Conservation (phyloP, 2,888 invertebrate genomes). For the Spialia ferax region DNA sequence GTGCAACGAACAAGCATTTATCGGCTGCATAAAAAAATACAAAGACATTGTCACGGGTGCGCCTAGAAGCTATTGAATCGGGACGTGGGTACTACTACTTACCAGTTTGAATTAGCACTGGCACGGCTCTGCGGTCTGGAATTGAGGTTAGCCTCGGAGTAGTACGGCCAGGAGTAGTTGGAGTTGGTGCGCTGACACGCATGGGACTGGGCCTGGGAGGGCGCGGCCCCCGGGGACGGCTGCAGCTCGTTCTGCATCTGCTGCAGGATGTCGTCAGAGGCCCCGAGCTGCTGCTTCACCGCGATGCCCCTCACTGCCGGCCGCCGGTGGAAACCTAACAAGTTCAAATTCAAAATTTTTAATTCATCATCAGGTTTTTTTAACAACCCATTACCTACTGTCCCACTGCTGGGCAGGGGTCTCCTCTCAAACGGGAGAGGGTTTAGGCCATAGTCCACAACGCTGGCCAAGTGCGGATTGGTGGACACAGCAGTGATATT, state of each 20-base stretch:
- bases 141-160: slow-evolving; percentile 86
- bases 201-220: slow-evolving; percentile 63
- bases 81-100: slow-evolving; percentile 44
- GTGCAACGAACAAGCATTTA: no score
- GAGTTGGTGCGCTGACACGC: slow-evolving; percentile 72
- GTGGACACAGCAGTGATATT: no score
- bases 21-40: no score
- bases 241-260: slow-evolving; percentile 92
- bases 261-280: slow-evolving; percentile 93
- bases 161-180: slow-evolving; percentile 89
- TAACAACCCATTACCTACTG: no score
- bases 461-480: no score
- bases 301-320: slow-evolving; percentile 95
- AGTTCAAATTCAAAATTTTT: no score
- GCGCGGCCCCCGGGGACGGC: slow-evolving; percentile 63
- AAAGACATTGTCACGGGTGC: neutral
- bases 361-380: no score
- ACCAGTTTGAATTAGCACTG: slow-evolving; percentile 75
- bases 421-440: no score
- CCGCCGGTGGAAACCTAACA: slow-evolving; percentile 90
- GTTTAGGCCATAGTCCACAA: no score
- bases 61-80: neutral
- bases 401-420: no score
- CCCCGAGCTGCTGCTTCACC: slow-evolving; percentile 92
- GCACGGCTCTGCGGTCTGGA: slow-evolving; percentile 76